Evolutionary conservation across 2,113 vertebrate species (phyloP).

Genomic region (Passerina amoena): DNA sequence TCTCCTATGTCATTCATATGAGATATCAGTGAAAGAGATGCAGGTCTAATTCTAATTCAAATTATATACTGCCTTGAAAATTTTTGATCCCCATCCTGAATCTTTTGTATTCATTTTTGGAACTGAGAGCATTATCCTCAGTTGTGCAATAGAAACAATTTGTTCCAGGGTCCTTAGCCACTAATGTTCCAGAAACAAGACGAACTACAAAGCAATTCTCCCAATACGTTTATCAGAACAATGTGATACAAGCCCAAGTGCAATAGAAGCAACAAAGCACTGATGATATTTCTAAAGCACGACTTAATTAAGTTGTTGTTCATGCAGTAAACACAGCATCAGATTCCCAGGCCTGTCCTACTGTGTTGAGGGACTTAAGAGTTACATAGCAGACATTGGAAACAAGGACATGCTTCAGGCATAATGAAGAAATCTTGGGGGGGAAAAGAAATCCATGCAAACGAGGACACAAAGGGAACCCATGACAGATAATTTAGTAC

Average conservation of each 20-base stretch:
- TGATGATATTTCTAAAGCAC: conserved; percentile 70
- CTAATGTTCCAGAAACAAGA: conserved; percentile 63
- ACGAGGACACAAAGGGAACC: not conserved
- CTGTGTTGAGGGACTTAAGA: conserved; percentile 51
- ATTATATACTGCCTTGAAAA: not conserved
- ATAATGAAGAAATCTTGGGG: not conserved
- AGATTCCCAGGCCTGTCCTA: conserved; percentile 56
- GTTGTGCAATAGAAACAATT: conserved; percentile 41
- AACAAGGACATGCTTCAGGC: conserved; percentile 29
- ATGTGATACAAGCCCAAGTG: conserved; percentile 67
- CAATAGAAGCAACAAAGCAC: conserved; percentile 61
- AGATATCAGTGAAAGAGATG: not conserved
- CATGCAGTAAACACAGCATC: conserved; percentile 69
- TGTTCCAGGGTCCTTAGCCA: conserved; percentile 63
- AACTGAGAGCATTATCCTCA: conserved; percentile 3
- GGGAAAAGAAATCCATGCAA: not conserved
- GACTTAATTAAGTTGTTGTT: conserved; percentile 78
- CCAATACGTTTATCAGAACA: conserved; percentile 71
- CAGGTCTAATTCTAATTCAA: conserved; percentile 1
- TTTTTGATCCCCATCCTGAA: not conserved
- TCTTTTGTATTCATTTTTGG: not conserved
- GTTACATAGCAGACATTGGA: conserved; percentile 22
- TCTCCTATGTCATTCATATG: not conserved
- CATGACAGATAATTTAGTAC: not conserved
- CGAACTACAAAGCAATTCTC: conserved; percentile 69